These are phyloP conservation scores for Trypoxylus dichotomus DNA, from an alignment of 1,140 invertebrate species.

Conservation along the genomic window DNA sequence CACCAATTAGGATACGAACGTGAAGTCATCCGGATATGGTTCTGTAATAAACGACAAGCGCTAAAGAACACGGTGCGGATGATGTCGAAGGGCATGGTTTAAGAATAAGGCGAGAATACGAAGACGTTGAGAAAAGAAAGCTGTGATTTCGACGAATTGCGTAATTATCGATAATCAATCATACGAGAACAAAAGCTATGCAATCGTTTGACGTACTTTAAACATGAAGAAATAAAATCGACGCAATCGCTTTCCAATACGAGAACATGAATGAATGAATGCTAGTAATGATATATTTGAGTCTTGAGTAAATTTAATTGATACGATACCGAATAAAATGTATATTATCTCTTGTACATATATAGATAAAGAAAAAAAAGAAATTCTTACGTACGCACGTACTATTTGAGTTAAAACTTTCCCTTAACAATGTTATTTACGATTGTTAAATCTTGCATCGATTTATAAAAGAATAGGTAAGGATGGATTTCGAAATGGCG, in stretches of 20 bases:
- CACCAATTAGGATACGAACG: constrained; percentile 94
- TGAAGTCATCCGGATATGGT: constrained; percentile 98
- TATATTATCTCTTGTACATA: neutral
- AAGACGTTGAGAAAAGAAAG: neutral
- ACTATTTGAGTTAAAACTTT: too few relatives aligned
- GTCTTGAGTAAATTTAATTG: neutral
- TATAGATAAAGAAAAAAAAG: neutral
- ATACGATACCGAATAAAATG: neutral
- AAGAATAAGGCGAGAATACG: constrained; percentile 31
- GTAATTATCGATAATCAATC: constrained; percentile 20
- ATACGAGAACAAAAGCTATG: neutral
- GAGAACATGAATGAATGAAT: neutral
- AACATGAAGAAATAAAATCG: neutral
- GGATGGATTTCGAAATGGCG: neutral
- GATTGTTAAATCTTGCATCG: neutral
- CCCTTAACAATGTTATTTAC: neutral
- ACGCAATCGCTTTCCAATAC: neutral
- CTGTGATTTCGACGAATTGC: constrained; percentile 20
- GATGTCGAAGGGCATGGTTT: constrained; percentile 80
- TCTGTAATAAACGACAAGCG: constrained; percentile 97
- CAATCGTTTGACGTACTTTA: neutral
- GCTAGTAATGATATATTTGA: neutral
- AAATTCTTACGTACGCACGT: neutral
- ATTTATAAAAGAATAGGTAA: neutral
- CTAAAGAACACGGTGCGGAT: constrained; percentile 92